A percentile compares a stretch with the other conserved stretches of the same genome.
These are phyloP conservation scores for Diplazon laetatorius DNA, from an alignment of 2,888 invertebrate genomes.

Conservation along the genomic window DNA sequence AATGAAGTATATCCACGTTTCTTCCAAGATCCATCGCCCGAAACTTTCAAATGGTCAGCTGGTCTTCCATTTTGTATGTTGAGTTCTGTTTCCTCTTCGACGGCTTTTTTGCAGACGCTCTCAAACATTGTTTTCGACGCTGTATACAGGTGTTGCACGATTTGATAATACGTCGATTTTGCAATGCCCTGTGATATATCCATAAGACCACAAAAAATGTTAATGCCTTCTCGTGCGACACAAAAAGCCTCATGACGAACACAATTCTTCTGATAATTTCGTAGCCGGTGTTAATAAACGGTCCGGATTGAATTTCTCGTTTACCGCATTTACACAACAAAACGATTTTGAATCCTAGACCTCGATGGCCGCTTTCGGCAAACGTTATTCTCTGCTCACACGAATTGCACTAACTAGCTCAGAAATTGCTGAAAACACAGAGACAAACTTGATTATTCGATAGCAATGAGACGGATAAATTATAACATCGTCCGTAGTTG, in stretches of 20 bases:
- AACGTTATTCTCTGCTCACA: too few relatives aligned
- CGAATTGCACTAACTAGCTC: too few relatives aligned
- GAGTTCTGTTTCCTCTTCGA: constrained; percentile 53
- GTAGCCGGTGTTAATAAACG: constrained; percentile 67
- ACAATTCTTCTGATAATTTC: constrained; percentile 69
- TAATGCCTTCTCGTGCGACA: constrained; percentile 63
- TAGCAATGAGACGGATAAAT: too few relatives aligned
- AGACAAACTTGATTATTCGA: too few relatives aligned
- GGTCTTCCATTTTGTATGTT: constrained; percentile 64
- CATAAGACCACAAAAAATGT: constrained; percentile 65
- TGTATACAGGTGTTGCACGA: constrained; percentile 36
- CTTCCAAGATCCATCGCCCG: constrained; percentile 64
- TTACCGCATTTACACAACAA: too few relatives aligned
- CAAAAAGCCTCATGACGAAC: constrained; percentile 53
- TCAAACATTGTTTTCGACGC: constrained; percentile 56
- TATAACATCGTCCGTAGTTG: neutral
- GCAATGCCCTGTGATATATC: constrained; percentile 53
- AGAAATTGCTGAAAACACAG: too few relatives aligned
- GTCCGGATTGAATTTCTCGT: constrained; percentile 65
- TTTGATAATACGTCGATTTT: constrained; percentile 49
- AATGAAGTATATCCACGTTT: too few relatives aligned
- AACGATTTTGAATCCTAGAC: too few relatives aligned
- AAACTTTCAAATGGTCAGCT: constrained; percentile 66
- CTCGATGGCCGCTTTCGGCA: too few relatives aligned
- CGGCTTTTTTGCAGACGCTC: constrained; percentile 59